Conservation (phyloP, 2,797 vertebrate genomes). For the Phoebastria nigripes region DNA sequence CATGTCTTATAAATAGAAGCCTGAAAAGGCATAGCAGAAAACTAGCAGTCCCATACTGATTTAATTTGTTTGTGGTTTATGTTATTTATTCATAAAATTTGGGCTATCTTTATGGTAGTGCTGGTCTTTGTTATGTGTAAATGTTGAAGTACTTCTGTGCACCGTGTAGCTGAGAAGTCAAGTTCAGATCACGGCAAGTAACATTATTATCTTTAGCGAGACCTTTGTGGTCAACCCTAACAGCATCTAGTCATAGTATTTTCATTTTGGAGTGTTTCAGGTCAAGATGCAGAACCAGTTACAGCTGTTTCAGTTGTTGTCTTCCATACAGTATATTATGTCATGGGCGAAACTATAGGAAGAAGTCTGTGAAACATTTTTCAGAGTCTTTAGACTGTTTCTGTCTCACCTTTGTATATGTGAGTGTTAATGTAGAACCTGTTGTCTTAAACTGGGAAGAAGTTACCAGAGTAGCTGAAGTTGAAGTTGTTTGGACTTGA, state of each 20-base stretch:
- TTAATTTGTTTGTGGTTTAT: background rate
- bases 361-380: background rate
- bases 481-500: background rate
- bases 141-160: background rate
- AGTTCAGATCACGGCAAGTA: background rate
- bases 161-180: background rate
- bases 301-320: background rate
- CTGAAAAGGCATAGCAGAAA: background rate
- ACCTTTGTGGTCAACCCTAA: background rate
- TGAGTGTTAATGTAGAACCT: background rate
- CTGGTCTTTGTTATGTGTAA: background rate
- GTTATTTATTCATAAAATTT: background rate
- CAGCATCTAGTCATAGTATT: background rate
- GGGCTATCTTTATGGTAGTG: fast-evolving
- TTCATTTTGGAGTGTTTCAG: background rate
- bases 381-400: background rate
- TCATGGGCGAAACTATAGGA: background rate
- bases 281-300: background rate
- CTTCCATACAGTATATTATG: background rate
- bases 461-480: background rate
- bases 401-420: background rate
- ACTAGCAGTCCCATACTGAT: background rate
- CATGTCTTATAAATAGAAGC: background rate
- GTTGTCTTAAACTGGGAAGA: background rate
- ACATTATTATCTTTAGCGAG: background rate